Percentiles rank a stretch among this genome's conserved stretches.
These are phyloP conservation scores for Tolmerus cingulatus DNA, from an alignment of 2,888 invertebrate species.

Conservation along the genomic window DNA sequence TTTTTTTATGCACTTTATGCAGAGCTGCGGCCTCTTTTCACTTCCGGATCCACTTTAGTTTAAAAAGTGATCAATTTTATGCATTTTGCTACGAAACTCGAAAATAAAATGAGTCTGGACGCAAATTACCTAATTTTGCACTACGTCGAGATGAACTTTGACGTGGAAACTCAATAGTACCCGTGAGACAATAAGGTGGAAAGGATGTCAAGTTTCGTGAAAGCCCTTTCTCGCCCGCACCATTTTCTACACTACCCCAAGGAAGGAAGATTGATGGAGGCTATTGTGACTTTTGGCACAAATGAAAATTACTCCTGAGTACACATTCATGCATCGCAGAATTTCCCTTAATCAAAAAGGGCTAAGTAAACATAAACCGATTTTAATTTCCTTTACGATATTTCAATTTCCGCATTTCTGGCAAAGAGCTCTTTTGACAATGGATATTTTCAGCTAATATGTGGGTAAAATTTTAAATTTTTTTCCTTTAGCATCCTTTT, in stretches of 20 bases:
- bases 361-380: neutral
- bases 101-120: neutral
- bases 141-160: neutral
- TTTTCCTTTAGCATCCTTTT: neutral
- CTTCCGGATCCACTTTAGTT: neutral
- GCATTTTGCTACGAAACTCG: neutral
- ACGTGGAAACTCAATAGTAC: neutral
- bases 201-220: neutral
- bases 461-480: neutral
- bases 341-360: neutral
- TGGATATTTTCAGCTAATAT: neutral
- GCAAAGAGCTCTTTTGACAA: neutral
- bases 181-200: neutral
- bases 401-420: neutral
- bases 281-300: neutral
- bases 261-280: neutral
- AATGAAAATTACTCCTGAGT: neutral
- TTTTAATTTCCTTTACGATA: neutral
- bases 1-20: neutral
- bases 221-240: neutral
- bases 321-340: neutral
- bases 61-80: neutral
- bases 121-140: neutral
- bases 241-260: neutral
- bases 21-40: neutral